phyloP scores from a whole-genome alignment of 2,888 invertebrate species.

The Xanthia togata region DNA sequence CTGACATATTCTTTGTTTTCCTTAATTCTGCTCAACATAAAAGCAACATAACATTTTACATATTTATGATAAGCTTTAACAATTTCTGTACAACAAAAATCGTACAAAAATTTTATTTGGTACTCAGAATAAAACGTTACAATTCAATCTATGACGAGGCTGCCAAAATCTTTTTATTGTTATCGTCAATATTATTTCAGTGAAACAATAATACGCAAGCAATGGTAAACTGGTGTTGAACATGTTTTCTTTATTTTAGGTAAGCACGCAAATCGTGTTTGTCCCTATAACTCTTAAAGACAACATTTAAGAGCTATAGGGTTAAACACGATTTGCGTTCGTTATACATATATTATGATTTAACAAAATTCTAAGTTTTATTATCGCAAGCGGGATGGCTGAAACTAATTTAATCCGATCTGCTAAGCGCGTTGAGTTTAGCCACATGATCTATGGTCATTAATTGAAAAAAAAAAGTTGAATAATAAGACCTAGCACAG shows the following conservation, averaged over 20 bases:
- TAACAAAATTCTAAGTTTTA: neutral
- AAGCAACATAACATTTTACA: conserved; percentile 34
- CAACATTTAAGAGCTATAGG: neutral
- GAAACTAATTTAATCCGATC: neutral
- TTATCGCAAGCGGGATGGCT: neutral
- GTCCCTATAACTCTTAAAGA: too few relatives aligned
- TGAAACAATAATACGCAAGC: conserved; percentile 31
- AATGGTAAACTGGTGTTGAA: conserved; percentile 1
- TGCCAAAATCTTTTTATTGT: conserved; percentile 51
- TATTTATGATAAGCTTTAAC: conserved; percentile 42
- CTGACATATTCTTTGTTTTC: conserved; percentile 22
- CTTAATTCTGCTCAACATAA: conserved; percentile 12
- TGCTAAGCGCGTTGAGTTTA: too few relatives aligned
- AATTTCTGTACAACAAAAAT: conserved; percentile 54
- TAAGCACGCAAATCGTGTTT: too few relatives aligned
- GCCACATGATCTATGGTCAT: neutral
- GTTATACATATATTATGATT: neutral
- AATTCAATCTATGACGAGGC: conserved; percentile 44
- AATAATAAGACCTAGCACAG: conserved; percentile 16
- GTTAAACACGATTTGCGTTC: neutral
- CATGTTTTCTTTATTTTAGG: conserved; percentile 19
- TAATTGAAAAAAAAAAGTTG: neutral
- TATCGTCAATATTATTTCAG: conserved; percentile 43
- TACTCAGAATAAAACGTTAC: conserved; percentile 48
- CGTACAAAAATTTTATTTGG: conserved; percentile 51